Base-by-base conservation (phyloP, 64 coral and sea anemone genomes). In the Dendronephthya gigantea region DNA sequence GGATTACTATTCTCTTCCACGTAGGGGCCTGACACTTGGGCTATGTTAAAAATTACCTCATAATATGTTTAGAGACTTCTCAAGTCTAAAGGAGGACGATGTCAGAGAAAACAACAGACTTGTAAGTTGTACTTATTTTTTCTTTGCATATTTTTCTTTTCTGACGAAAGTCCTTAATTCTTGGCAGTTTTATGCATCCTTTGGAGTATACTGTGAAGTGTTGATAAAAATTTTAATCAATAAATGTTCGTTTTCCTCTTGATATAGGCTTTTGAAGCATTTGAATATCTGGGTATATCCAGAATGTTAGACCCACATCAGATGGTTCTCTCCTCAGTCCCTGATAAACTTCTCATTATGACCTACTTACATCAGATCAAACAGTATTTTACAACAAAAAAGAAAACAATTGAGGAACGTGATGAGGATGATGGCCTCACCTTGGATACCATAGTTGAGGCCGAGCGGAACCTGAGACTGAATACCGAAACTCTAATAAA, bases 271-370 rank as follows among this genome's bases (percentile, higher is more conserved):
- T 98, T 98, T 72, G 85, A 93, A 23, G 92, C 85, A 33, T 98
- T 90, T 90, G 95, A 98, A 32, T 89, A 87, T 81, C 83, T 98
- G 56, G 95, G 95, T 33, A 98, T 98, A 43, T 87, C 92, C 1
- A 79, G 95, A 0, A 49, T 98, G 38, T 51, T 98, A 45, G 95
- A 98, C 58, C 95, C 95, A 11, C 88, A 81, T 25, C 82, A 88
- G 9, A 89, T 98, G 83, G 92, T 88, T 37, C 55, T 98, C 55
- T 85, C 88, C 14, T 89, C 92, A 15, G 85, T 91, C 6, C 95
- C 95, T 15, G 95, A 98, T 86, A 98, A 98, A 74, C 92, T 98
- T 9, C 89, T 87, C 0, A 90, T 98, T 5, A 98, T 98, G 92
- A 98, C 95, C 11, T 98, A 98, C 66, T 82, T 98, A 35, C 93